Percentiles rank a stretch among this genome's conserved stretches.
These are phyloP conservation scores for Apolygus lucorum DNA, from an alignment of 1,140 invertebrate genomes.

Conservation along the genomic window DNA sequence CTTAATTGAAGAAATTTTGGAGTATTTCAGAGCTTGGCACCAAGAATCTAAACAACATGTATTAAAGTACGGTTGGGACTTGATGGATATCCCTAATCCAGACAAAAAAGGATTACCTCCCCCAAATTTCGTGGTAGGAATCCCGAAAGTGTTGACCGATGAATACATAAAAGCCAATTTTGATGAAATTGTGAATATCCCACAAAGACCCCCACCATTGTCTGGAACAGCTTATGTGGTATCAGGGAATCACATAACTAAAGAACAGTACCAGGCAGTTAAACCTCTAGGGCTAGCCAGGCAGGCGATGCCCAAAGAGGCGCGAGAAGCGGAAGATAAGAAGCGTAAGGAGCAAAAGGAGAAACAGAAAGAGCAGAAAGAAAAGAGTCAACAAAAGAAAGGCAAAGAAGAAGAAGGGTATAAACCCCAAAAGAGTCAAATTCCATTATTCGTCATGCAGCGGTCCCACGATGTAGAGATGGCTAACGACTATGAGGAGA, in stretches of 20 bases:
- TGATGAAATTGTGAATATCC: background rate
- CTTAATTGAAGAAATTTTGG: background rate
- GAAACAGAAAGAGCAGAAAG: background rate
- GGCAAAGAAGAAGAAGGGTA: background rate
- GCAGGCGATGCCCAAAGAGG: background rate
- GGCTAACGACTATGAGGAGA: background rate
- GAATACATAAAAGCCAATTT: background rate
- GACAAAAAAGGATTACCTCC: background rate
- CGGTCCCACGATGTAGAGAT: background rate
- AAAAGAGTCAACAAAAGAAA: background rate
- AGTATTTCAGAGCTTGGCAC: slow-evolving; percentile 3
- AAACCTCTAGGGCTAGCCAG: background rate
- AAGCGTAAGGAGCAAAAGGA: background rate
- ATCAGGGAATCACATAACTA: background rate
- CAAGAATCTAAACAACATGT: background rate
- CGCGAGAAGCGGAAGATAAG: background rate
- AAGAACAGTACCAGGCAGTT: background rate
- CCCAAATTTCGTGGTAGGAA: background rate
- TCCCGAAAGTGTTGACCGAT: background rate
- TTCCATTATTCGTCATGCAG: background rate
- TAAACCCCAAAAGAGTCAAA: background rate
- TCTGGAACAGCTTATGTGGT: background rate
- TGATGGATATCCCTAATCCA: background rate
- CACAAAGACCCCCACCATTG: background rate
- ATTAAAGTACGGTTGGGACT: background rate